A percentile compares a stretch with the other conserved stretches of the same genome.
phyloP scores from a whole-genome alignment of 1,140 invertebrate species.

The Monomorium pharaonis region DNA sequence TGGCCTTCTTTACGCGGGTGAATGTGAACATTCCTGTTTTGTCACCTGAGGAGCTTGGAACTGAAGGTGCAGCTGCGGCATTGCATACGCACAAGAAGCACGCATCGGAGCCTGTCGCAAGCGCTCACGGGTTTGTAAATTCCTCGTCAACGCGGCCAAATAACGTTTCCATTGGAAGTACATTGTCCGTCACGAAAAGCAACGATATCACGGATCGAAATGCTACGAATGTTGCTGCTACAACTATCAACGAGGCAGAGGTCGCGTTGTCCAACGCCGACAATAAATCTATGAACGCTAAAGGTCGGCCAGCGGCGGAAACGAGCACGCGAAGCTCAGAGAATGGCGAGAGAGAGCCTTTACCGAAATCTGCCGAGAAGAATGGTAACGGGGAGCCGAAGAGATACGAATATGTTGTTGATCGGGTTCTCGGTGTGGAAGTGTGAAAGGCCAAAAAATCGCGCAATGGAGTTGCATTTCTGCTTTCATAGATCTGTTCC shows the following conservation, averaged over 20 bases:
- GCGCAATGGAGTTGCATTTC: not conserved
- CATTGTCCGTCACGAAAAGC: not conserved
- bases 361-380: constrained; percentile 69
- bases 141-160: constrained; percentile 19
- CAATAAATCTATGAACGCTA: constrained; percentile 62
- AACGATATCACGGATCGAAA: constrained; percentile 14
- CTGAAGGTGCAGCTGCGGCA: not conserved
- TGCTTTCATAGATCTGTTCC: constrained; percentile 2
- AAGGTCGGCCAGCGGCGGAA: constrained; percentile 44
- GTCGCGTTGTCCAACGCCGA: constrained; percentile 43
- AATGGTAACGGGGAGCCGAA: constrained; percentile 83
- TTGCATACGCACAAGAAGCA: constrained; percentile 77
- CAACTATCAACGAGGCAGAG: constrained; percentile 29
- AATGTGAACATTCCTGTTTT: constrained; percentile 92
- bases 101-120: constrained; percentile 77
- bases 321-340: constrained; percentile 34
- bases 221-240: not conserved
- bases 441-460: constrained; percentile 77
- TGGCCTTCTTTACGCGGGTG: constrained; percentile 96
- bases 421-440: constrained; percentile 89
- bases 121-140: constrained; percentile 54
- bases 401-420: constrained; percentile 89
- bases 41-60: constrained; percentile 87
- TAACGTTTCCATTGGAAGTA: constrained; percentile 51
- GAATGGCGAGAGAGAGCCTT: constrained; percentile 55